Percentiles rank a stretch among this genome's conserved stretches.
Conservation (phyloP, 2,888 invertebrate genomes). For the Tipula helvola region DNA sequence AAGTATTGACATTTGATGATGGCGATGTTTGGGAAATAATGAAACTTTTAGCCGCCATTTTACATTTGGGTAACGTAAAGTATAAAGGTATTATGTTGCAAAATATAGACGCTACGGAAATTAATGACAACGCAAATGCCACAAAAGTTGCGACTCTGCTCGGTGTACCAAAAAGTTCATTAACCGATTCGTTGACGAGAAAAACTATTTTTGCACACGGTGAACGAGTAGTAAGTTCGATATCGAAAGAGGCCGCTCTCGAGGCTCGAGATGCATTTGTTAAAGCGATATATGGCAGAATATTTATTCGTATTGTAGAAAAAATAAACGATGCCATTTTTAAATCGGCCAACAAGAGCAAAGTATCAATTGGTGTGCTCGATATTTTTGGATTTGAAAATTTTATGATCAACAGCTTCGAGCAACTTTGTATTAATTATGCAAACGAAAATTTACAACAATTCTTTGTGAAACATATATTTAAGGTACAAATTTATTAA, state of each 20-base stretch:
- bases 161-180: conserved; percentile 53
- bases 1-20: conserved; percentile 75
- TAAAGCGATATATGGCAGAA: conserved; percentile 82
- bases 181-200: conserved; percentile 71
- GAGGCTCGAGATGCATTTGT: conserved; percentile 88
- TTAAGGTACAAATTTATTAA: conserved; percentile 44
- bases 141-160: conserved; percentile 58
- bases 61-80: conserved; percentile 85
- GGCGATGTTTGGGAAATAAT: conserved; percentile 76
- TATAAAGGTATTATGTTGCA: conserved; percentile 62
- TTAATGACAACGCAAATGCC: conserved; percentile 55
- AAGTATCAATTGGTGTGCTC: conserved; percentile 75
- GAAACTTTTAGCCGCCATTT: conserved; percentile 69
- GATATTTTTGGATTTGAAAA: conserved; percentile 98
- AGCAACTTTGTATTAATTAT: conserved; percentile 93
- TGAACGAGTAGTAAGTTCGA: conserved; percentile 62
- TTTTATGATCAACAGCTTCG: conserved; percentile 83
- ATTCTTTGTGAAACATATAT: conserved; percentile 90
- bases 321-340: conserved; percentile 80
- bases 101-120: conserved; percentile 80
- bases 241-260: conserved; percentile 61
- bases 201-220: conserved; percentile 77
- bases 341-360: conserved; percentile 45
- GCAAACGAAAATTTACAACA: conserved; percentile 95
- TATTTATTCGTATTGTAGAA: conserved; percentile 80